These are phyloP conservation scores for Biston betularia DNA, from an alignment of 2,888 invertebrate species.

Conservation along the genomic window DNA sequence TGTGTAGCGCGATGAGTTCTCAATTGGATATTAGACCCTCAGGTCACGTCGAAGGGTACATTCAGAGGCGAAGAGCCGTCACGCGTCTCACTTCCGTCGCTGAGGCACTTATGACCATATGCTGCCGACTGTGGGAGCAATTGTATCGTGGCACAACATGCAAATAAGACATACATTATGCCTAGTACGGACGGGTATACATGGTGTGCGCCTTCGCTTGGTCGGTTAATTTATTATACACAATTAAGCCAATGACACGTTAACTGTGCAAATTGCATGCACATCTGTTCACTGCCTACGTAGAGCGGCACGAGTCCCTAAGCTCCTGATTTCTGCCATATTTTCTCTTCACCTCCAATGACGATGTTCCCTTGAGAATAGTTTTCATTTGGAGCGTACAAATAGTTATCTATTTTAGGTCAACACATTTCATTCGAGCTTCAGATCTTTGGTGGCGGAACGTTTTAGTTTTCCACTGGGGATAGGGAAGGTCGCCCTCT, in stretches of 20 bases:
- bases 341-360: conserved; percentile 20
- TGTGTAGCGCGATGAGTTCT: conserved; percentile 53
- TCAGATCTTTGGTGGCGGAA: conserved; percentile 42
- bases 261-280: conserved; percentile 28
- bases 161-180: conserved; percentile 35
- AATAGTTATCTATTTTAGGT: conserved; percentile 39
- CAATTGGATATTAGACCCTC: conserved; percentile 62
- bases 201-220: not conserved
- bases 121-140: conserved; percentile 48
- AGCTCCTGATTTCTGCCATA: conserved; percentile 19
- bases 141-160: conserved; percentile 41
- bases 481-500: conserved; percentile 46
- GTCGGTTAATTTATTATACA: conserved; percentile 22
- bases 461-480: conserved; percentile 49
- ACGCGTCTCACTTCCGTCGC: conserved; percentile 78
- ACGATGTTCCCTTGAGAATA: conserved; percentile 21
- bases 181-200: conserved; percentile 6
- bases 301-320: not conserved
- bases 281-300: conserved; percentile 23
- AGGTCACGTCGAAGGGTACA: conserved; percentile 72
- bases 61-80: conserved; percentile 67
- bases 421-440: conserved; percentile 34
- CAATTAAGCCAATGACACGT: conserved; percentile 30
- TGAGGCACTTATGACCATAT: conserved; percentile 64
- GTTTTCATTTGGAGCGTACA: conserved; percentile 31